Base-by-base conservation (phyloP, 2,797 vertebrate species). In the Cyprinodon diabolis region DNA sequence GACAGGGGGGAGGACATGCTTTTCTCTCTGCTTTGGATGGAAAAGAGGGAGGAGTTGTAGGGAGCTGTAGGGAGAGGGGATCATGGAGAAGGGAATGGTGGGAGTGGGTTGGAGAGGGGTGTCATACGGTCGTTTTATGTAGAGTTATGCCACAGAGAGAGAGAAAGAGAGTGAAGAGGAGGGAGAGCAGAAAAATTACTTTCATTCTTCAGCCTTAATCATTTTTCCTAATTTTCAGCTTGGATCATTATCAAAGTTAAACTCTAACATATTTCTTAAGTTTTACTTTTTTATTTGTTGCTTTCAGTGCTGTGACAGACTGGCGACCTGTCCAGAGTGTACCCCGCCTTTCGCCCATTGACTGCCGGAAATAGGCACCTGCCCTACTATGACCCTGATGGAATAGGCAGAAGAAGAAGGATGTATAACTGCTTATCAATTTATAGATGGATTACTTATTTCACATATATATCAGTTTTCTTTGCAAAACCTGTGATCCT, bases 21-120 rank as follows among this genome's bases (percentile, higher is more conserved):
- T 65, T 65, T 81, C 80, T 79, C 83, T 88, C 84, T 87, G 80
- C 71, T 79, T 81, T 54, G 58, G 86, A 70, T 74, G 79, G 86
- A 80, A 84, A 84, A 76, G 82, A 72, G 84, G 92, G 90, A 88
- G 91, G 91, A 85, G 90, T 87, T 58, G 71, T 51, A 69, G 4
- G 55, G 63, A 79, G 69, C 58, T 71, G 81, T 71, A 65, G 79
- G 73, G 74, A 86, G 77, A 77, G 74, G 82, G 66, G 66, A 79
- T 2, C 35, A 66, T 68, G 81, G 72, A 72, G 74, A 69, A 66
- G 40, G 47, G 70, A 81, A 35, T 1, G 30, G 11, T 40, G 25
- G 48, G 66, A 83, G 71, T 23, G 69, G 77, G 1, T 70, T 25
- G 71, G 81, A 51, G 66, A 74, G 79, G 72, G 60, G 85, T 77